A percentile compares a stretch with the other conserved stretches of the same genome.
Evolutionary conservation across 2,113 vertebrate genomes (phyloP).

Genomic region (Bombycilla garrulus): DNA sequence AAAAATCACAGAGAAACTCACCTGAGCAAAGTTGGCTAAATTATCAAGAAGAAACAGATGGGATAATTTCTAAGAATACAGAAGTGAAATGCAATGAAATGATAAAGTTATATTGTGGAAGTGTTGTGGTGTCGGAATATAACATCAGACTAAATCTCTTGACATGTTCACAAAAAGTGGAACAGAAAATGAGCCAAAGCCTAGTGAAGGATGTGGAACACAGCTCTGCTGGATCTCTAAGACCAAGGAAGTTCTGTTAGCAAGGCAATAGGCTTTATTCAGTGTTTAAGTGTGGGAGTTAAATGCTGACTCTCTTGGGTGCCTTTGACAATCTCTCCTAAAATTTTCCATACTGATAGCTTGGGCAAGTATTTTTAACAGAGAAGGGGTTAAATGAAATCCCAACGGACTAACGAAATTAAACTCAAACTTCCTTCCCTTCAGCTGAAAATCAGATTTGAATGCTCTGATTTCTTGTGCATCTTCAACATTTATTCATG

Average conservation of each 20-base stretch:
- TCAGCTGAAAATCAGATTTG: constrained; percentile 62
- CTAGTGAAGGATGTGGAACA: not conserved
- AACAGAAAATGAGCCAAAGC: not conserved
- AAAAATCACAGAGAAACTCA: not conserved
- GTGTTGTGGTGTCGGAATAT: not conserved
- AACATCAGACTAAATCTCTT: not conserved
- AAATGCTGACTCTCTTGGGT: not conserved
- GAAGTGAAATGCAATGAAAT: not conserved
- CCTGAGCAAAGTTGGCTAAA: not conserved
- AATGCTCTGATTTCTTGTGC: constrained; percentile 52
- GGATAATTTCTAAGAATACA: not conserved
- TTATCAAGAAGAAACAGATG: not conserved
- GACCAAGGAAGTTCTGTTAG: not conserved
- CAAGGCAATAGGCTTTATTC: not conserved
- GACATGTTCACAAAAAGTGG: not conserved
- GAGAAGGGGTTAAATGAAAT: constrained; percentile 22
- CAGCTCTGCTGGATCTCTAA: not conserved
- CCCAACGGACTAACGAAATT: not conserved
- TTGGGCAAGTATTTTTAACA: not conserved
- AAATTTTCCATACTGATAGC: not conserved
- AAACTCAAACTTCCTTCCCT: not conserved
- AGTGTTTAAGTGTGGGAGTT: not conserved
- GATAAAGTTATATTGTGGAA: not conserved
- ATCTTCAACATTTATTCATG: constrained; percentile 68
- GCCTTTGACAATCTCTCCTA: not conserved